A percentile compares a stretch with the other conserved stretches of the same genome.
Evolutionary conservation across 2,113 vertebrate genomes (phyloP).

Genomic region (Coryphaenoides rupestris): DNA sequence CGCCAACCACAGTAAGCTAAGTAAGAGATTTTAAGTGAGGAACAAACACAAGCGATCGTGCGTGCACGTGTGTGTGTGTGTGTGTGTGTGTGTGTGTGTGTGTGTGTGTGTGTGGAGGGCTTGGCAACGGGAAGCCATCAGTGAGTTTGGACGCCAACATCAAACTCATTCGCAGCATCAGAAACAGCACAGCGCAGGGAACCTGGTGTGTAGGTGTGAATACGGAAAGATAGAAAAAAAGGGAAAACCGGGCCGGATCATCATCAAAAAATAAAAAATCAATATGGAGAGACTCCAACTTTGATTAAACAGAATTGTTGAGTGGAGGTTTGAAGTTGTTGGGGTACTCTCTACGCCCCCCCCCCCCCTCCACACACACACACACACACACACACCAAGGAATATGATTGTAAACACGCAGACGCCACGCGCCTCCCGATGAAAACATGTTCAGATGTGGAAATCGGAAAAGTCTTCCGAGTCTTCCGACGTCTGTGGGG

Average conservation of each 20-base stretch:
- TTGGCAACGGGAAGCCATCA: conserved; percentile 43
- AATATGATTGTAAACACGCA: conserved; percentile 78
- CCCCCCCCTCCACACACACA: no score
- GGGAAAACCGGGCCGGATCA: conserved; percentile 62
- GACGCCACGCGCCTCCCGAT: conserved; percentile 65
- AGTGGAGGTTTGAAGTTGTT: conserved; percentile 72
- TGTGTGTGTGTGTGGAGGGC: no score
- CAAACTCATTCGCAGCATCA: conserved; percentile 40
- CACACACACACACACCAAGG: conserved; percentile 61
- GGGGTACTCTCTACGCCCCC: no score
- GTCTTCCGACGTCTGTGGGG: conserved; percentile 36
- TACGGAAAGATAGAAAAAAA: conserved; percentile 60
- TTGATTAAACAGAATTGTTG: conserved; percentile 82
- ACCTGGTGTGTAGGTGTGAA: conserved; percentile 68
- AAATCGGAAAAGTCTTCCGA: conserved; percentile 59
- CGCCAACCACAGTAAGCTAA: conserved; percentile 32
- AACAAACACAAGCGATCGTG: conserved; percentile 47
- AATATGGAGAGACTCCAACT: conserved; percentile 72
- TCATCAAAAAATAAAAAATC: conserved; percentile 72
- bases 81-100: no score
- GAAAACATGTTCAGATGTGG: conserved; percentile 69
- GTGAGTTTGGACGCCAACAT: conserved; percentile 47
- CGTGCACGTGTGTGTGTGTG: no score
- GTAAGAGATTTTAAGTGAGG: conserved; percentile 22
- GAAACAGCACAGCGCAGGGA: conserved; percentile 59